These are phyloP conservation scores for Oreocharis arfaki DNA, from an alignment of 2,113 vertebrate genomes.

Conservation along the genomic window DNA sequence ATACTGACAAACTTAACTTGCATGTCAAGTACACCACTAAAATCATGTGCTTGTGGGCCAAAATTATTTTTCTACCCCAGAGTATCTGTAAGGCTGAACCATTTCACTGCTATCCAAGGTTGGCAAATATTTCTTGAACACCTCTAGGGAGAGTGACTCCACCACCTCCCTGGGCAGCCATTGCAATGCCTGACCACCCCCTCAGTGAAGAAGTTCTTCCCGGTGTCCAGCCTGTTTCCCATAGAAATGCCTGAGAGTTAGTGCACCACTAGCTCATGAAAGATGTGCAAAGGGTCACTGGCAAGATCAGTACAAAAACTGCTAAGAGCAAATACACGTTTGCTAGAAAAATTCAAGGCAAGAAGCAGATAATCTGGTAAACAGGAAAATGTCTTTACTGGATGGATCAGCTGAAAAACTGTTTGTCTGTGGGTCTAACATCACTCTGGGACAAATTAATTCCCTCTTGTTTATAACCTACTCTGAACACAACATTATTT, in stretches of 20 bases:
- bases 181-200: neutral
- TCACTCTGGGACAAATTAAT: neutral
- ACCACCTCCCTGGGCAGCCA: neutral
- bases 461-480: neutral
- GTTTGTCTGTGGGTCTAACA: neutral
- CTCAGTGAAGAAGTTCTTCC: neutral
- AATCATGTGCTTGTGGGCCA: neutral
- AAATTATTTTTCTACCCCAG: neutral
- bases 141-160: neutral
- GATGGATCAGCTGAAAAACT: neutral
- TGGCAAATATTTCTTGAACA: neutral
- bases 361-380: neutral
- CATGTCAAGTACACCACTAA: neutral
- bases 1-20: neutral
- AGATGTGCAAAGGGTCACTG: neutral
- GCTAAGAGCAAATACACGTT: neutral
- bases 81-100: neutral
- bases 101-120: neutral
- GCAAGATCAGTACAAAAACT: neutral
- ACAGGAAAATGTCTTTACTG: neutral
- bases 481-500: neutral
- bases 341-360: neutral
- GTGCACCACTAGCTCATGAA: neutral
- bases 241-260: neutral
- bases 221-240: neutral